A percentile compares a stretch with the other conserved stretches of the same genome.
phyloP scores from a whole-genome alignment of 53 echinoderm and acorn worm genomes.

The Patiria pectinifera region DNA sequence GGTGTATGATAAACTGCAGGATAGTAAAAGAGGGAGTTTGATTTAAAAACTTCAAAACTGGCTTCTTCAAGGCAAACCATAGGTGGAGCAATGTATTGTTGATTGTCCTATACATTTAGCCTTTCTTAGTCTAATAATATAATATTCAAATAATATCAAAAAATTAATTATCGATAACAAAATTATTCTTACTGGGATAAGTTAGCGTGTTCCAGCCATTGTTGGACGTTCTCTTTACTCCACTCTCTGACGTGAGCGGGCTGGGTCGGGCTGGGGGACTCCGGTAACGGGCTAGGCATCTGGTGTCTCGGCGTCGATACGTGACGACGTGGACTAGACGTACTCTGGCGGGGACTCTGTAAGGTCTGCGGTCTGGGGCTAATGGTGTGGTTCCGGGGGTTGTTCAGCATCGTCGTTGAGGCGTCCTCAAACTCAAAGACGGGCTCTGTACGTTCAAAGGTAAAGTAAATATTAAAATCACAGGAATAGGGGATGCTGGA shows the following conservation, averaged over 20 bases:
- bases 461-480: background rate
- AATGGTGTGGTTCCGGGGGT: background rate
- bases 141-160: background rate
- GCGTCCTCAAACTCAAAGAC: conserved; percentile 43
- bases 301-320: conserved; percentile 48
- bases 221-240: conserved; percentile 73
- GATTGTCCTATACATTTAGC: too few relatives aligned
- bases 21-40: too few relatives aligned
- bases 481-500: too few relatives aligned
- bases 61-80: too few relatives aligned
- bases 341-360: conserved; percentile 4
- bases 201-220: conserved; percentile 68
- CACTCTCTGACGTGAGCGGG: conserved; percentile 65
- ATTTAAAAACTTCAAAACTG: too few relatives aligned
- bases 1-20: too few relatives aligned
- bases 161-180: too few relatives aligned
- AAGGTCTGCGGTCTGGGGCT: conserved; percentile 33
- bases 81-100: too few relatives aligned
- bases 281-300: conserved; percentile 48
- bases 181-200: conserved; percentile 18
- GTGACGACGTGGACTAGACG: conserved; percentile 39
- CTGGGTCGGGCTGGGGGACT: conserved; percentile 24
- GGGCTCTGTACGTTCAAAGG: conserved; percentile 11
- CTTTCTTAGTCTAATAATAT: background rate
- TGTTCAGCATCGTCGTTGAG: conserved; percentile 2